These are phyloP conservation scores for Laspeyria flexula DNA, from an alignment of 2,888 invertebrate genomes.

Conservation along the genomic window DNA sequence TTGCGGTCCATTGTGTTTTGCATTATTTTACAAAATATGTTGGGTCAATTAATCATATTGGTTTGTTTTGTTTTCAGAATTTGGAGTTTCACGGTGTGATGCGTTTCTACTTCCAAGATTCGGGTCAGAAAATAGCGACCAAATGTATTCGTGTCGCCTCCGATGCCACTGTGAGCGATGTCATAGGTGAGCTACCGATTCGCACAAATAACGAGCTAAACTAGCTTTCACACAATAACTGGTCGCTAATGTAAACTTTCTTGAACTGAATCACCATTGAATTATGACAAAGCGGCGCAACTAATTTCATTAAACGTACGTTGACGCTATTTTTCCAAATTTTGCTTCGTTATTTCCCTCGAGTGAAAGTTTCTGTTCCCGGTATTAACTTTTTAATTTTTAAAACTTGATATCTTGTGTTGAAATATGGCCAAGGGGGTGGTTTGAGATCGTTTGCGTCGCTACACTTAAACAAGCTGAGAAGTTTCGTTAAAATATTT, in stretches of 20 bases:
- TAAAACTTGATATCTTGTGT: neutral
- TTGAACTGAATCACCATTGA: slow-evolving; percentile 9
- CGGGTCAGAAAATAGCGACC: slow-evolving; percentile 98
- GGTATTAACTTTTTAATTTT: neutral
- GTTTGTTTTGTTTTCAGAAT: slow-evolving; percentile 88
- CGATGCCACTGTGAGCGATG: slow-evolving; percentile 97
- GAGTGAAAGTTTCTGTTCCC: slow-evolving; percentile 4
- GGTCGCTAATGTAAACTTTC: slow-evolving; percentile 12
- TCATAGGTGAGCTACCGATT: slow-evolving; percentile 89
- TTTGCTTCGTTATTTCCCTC: slow-evolving; percentile 3
- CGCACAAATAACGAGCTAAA: slow-evolving; percentile 13
- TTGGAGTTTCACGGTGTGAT: slow-evolving; percentile 99
- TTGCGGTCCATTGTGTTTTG: slow-evolving; percentile 39
- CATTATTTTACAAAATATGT: slow-evolving; percentile 9
- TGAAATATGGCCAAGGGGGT: neutral
- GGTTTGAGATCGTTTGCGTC: neutral
- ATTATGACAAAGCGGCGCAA: slow-evolving; percentile 11
- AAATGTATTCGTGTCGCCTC: slow-evolving; percentile 99
- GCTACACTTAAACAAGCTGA: neutral
- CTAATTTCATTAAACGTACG: slow-evolving; percentile 3
- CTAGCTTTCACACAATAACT: slow-evolving; percentile 18
- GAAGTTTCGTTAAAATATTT: neutral
- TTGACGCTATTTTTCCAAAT: slow-evolving; percentile 2
- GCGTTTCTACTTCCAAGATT: slow-evolving; percentile 99
- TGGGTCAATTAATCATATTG: neutral